Evolutionary conservation across 2,888 invertebrate genomes (phyloP), one percentile per base, ranked within the genome.

Genomic region (Isoperla grammatica): DNA sequence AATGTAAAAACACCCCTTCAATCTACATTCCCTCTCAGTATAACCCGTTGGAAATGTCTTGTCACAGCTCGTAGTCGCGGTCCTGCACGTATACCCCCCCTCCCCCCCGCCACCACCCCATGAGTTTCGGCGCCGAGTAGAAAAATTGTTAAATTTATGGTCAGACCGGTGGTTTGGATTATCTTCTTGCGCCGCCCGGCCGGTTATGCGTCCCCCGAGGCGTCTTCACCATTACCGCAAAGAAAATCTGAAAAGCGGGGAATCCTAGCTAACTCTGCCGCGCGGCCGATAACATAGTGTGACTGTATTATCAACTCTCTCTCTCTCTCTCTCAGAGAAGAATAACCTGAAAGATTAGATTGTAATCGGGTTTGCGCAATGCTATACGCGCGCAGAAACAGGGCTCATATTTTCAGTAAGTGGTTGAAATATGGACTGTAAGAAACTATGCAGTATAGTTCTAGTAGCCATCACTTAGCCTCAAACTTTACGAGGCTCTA

Each of bases 71-170:
- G 48, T 62, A 57, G 54, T 48, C 61, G 48, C 56, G 23, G 43
- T 46, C 57, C 23, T 53, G 56, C 56, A 61, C 56, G 59, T 55
- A 50, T 58, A 46, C 45, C 54, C 39, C 35, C 20, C 49, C 53
- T 42, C 39, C 22, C 45, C 39, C 48, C 22, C 53, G 43, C 37
- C 57, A 40, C 42, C 43, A 20, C 13, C 4, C 3, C 20, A 6
- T 11, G 23, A 19, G 48, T 58, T 50, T 57, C 57, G 57, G 56
- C 61, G 60, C 49, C 59, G 53, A 35, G 60, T 49, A 53, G 60
- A 56, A 64, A 64, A 64, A 64, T 64, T 56, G 64, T 49, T 46
- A 54, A 62, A 64, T 64, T 64, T 64, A 64, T 57, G 62, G 48
- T 40, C 13, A 23, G 54, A 42, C 58, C 60, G 57, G 61, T 22